Evolutionary conservation across 1,140 invertebrate genomes (phyloP).

Genomic region (Apis dorsata): DNA sequence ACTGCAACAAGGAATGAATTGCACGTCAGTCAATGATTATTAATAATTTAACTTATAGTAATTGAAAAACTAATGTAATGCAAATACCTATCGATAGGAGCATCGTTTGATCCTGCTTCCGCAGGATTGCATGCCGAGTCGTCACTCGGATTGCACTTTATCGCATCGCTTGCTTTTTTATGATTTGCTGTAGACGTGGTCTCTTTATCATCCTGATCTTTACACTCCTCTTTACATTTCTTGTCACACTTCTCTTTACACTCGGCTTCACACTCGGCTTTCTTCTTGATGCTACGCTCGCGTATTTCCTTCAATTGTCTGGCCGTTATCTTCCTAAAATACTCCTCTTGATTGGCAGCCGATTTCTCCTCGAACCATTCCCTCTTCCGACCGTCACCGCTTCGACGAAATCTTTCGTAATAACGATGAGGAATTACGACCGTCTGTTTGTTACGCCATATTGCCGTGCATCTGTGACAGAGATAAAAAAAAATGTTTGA

Average conservation of each 20-base stretch:
- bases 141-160: too few relatives aligned
- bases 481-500: too few relatives aligned
- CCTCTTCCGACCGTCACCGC: conserved; percentile 69
- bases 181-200: accelerated
- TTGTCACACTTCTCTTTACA: background rate
- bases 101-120: too few relatives aligned
- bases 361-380: conserved; percentile 72
- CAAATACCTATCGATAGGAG: too few relatives aligned
- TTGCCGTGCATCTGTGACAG: background rate
- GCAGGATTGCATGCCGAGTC: too few relatives aligned
- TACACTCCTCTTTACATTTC: background rate
- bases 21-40: conserved; percentile 69
- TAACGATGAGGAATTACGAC: background rate
- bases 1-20: conserved; percentile 75
- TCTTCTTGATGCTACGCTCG: conserved; percentile 31
- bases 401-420: conserved; percentile 65
- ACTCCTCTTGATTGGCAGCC: conserved; percentile 69
- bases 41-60: too few relatives aligned
- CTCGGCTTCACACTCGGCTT: background rate
- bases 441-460: background rate
- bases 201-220: too few relatives aligned
- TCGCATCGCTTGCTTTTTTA: too few relatives aligned
- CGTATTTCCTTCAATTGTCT: conserved; percentile 67
- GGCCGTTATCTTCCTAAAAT: conserved; percentile 70
- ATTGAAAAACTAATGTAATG: too few relatives aligned